Base-by-base conservation (phyloP, 2,888 invertebrate genomes). In the Aporophyla lueneburgensis region DNA sequence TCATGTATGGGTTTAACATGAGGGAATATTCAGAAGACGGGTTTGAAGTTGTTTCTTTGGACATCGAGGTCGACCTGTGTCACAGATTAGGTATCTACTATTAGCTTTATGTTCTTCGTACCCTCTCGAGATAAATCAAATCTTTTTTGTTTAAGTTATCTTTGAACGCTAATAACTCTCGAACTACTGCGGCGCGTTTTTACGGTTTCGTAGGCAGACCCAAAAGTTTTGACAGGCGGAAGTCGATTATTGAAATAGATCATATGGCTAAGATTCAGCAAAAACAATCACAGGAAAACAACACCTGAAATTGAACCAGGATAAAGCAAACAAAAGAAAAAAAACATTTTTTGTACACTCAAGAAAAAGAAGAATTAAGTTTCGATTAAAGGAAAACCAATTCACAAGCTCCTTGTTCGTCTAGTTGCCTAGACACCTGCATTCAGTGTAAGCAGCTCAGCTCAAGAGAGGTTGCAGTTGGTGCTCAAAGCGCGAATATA, bases 1-100 rank as follows among this genome's bases (percentile, higher is more conserved):
- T 83, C 78, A 78, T 71, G 79, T 76, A 54, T 40, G 71, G 71
- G 68, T 75, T 63, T 56, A 49, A 59, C 53, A 86, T 79, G 84
- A 74, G 70, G 82, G 86, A 71, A 83, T 83, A 83, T 86, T 83
- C 63, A 86, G 49, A 33, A 51, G n/a, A 61, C 33, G 56, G 40
- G 62, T 9, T 53, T 59, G 5, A 21, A 65, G 33, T 66, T 43
- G 79, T 51, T 68, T 54, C 49, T 78, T 4, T 43, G 2, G 14
- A 53, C 33, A 40, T 21, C 77, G 78, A 61, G 78, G 78, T 56
- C 54, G 61, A 27, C 16, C 68, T 68, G 54, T 43, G 49, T 14
- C 69, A 46, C n/a, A 49, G 53, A 78, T 63, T 46, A 62, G 12
- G 3, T 3, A 24, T 83, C 24, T 58, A 2, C 10, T 43, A 24